phyloP scores from a whole-genome alignment of 2,797 vertebrate genomes.

The Lutjanus campechanus region DNA sequence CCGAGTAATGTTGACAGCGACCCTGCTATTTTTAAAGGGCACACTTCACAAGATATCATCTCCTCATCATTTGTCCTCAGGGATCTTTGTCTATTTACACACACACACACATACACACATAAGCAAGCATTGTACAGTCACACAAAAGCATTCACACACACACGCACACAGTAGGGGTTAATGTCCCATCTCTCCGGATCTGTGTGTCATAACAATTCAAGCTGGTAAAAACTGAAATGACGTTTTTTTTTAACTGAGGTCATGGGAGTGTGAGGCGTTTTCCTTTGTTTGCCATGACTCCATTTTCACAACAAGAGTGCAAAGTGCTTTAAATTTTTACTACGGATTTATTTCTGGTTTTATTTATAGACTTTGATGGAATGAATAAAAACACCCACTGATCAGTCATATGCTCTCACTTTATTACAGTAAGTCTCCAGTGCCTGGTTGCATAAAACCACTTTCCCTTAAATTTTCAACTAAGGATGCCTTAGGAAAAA shows the following conservation, averaged over 20 bases:
- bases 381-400: neutral
- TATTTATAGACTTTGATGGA: neutral
- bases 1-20: conserved; percentile 79
- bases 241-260: conserved; percentile 41
- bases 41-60: conserved; percentile 84
- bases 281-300: conserved; percentile 32
- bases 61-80: conserved; percentile 76
- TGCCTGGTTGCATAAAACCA: no score
- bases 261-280: conserved; percentile 18
- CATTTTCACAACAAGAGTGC: conserved; percentile 19
- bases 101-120: conserved; percentile 8
- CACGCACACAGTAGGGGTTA: conserved; percentile 49
- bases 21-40: conserved; percentile 86
- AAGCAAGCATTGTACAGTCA: conserved; percentile 17
- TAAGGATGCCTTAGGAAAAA: no score
- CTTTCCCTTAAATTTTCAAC: no score
- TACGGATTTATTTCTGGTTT: neutral
- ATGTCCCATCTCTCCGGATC: conserved; percentile 54
- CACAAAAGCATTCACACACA: conserved; percentile 38
- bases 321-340: conserved; percentile 9
- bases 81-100: conserved; percentile 73
- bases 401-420: neutral
- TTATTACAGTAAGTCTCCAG: conserved; percentile 2
- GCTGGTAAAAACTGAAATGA: conserved; percentile 57
- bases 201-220: conserved; percentile 53